Percentiles rank a stretch among this genome's conserved stretches.
These are phyloP conservation scores for Mus minutoides DNA, from an alignment of 2,797 vertebrate species.

Conservation along the genomic window DNA sequence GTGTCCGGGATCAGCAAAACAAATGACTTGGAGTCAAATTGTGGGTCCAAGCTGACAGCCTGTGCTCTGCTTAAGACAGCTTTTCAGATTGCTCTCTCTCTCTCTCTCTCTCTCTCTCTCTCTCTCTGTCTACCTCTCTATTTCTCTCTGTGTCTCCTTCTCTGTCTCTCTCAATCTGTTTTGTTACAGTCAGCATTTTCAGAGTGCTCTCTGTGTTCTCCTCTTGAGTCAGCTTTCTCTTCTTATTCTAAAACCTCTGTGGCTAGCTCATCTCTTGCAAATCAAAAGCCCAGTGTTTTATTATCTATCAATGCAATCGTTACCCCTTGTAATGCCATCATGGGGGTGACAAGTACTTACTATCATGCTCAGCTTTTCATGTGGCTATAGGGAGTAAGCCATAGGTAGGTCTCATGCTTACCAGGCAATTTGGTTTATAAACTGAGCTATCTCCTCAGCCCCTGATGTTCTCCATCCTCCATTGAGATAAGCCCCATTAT, in stretches of 20 bases:
- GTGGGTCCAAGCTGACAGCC: not conserved
- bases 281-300: not conserved
- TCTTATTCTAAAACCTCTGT: not conserved
- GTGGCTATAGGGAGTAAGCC: not conserved
- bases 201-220: not conserved
- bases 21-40: not conserved
- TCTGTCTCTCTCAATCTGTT: too few relatives aligned
- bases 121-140: too few relatives aligned
- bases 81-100: not conserved
- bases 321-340: not conserved
- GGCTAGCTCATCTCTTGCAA: not conserved
- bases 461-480: not conserved
- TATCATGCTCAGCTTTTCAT: not conserved
- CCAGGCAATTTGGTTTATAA: not conserved
- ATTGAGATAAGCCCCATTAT: not conserved
- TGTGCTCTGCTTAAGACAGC: not conserved
- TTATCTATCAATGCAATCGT: not conserved
- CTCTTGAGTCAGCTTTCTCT: not conserved
- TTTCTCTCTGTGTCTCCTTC: too few relatives aligned
- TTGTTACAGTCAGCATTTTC: not conserved
- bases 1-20: not conserved
- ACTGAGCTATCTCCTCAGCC: not conserved
- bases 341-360: not conserved
- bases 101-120: not conserved
- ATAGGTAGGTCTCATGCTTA: not conserved